A percentile compares a stretch with the other conserved stretches of the same genome.
Evolutionary conservation across 2,113 vertebrate species (phyloP).

Genomic region (Melanocharis versteri): DNA sequence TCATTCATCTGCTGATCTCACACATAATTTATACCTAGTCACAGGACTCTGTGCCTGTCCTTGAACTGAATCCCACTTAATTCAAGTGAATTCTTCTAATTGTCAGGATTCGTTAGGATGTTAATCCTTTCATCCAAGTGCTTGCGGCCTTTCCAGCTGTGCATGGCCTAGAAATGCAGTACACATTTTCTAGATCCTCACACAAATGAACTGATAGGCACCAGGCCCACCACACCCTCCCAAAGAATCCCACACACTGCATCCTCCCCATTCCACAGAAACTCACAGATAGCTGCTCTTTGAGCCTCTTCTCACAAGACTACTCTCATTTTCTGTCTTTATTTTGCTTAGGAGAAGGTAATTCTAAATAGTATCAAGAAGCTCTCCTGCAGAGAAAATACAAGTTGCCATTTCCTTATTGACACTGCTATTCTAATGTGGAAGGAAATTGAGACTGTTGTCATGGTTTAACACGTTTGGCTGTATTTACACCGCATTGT

Average conservation of each 20-base stretch:
- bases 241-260: background rate
- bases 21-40: background rate
- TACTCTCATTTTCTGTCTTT: background rate
- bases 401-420: background rate
- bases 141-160: background rate
- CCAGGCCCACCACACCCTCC: background rate
- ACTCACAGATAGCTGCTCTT: background rate
- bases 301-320: background rate
- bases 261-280: background rate
- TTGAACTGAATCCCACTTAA: constrained; percentile 6
- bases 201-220: background rate
- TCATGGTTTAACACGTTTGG: background rate
- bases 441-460: background rate
- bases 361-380: background rate
- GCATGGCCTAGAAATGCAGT: background rate
- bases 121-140: background rate
- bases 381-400: background rate
- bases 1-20: background rate
- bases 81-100: background rate
- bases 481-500: background rate
- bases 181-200: background rate
- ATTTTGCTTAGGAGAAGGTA: background rate
- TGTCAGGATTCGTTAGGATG: background rate
- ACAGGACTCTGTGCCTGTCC: background rate
- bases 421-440: background rate